phyloP scores from a whole-genome alignment of 2,797 vertebrate genomes.

The Falco biarmicus region DNA sequence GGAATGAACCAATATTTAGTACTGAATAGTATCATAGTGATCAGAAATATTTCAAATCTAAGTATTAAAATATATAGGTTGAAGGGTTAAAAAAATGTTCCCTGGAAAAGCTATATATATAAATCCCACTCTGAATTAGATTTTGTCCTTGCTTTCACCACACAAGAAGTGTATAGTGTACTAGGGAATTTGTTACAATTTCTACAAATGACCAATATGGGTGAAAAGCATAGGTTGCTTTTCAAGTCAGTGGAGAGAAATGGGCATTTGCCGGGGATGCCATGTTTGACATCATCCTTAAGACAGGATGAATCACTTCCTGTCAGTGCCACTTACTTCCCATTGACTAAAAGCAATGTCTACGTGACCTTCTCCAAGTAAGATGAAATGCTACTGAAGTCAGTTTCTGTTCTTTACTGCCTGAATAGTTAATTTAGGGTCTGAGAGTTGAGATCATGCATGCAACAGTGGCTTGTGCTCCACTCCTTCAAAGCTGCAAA shows the following conservation, averaged over 20 bases:
- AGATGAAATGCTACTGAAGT: not conserved
- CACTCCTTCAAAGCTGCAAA: not conserved
- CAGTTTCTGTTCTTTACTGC: not conserved
- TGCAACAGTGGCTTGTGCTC: not conserved
- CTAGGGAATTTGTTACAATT: not conserved
- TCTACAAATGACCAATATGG: not conserved
- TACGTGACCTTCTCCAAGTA: not conserved
- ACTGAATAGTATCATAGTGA: not conserved
- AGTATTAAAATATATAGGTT: not conserved
- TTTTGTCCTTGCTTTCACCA: not conserved
- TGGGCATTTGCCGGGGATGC: not conserved
- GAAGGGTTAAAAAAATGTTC: not conserved
- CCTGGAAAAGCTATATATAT: not conserved
- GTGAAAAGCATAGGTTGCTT: not conserved
- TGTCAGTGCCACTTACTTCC: not conserved
- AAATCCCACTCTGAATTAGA: not conserved
- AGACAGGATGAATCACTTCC: not conserved
- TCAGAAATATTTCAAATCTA: not conserved
- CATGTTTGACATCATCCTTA: not conserved
- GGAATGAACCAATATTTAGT: not conserved
- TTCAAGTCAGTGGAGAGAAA: not conserved
- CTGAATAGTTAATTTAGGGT: not conserved
- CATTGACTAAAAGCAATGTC: not conserved
- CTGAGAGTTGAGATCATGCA: not conserved
- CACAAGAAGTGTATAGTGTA: not conserved